Evolutionary conservation across 2,797 vertebrate genomes (phyloP).

Genomic region (Anableps anableps): DNA sequence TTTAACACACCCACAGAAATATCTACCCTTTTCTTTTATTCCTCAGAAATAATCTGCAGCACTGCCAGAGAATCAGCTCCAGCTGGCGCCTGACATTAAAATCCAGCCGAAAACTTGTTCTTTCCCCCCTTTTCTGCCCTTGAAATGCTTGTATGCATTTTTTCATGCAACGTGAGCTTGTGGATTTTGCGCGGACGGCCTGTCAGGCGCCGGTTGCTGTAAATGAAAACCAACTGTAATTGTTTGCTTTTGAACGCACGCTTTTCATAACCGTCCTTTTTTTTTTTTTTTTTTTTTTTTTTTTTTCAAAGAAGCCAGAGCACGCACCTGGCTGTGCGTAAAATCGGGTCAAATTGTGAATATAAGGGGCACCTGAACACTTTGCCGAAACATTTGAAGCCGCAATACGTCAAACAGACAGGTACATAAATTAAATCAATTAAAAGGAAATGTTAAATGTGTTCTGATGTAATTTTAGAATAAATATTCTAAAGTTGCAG

Average conservation of each 20-base stretch:
- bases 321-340: no score
- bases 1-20: neutral
- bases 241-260: slow-evolving; percentile 31
- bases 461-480: neutral
- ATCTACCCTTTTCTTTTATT: slow-evolving; percentile 12
- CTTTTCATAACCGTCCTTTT: neutral
- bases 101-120: neutral
- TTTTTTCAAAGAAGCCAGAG: neutral
- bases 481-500: neutral
- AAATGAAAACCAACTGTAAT: slow-evolving; percentile 49
- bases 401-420: neutral
- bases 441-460: neutral
- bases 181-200: slow-evolving; percentile 17
- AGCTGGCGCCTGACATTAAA: neutral
- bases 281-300: neutral
- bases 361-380: neutral
- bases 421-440: neutral
- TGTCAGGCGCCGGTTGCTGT: slow-evolving; percentile 53
- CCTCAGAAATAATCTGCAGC: slow-evolving; percentile 18
- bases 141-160: slow-evolving; percentile 36
- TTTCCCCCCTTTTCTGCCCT: neutral
- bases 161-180: slow-evolving; percentile 51
- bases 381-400: neutral
- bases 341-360: neutral
- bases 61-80: neutral